These are phyloP conservation scores for Petrophora chlorosata DNA, from an alignment of 2,888 invertebrate species.

Conservation along the genomic window DNA sequence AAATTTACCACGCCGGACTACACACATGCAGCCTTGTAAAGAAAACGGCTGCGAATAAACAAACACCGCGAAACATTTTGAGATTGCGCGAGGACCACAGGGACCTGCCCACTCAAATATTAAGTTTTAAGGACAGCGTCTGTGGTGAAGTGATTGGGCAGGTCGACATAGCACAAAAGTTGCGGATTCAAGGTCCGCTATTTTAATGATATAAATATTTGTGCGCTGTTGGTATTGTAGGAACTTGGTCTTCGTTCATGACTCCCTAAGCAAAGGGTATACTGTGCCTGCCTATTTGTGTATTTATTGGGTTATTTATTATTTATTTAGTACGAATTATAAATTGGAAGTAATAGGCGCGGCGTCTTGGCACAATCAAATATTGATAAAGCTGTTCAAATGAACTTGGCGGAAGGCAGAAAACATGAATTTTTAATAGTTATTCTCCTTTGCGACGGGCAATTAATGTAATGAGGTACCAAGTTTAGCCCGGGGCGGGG, in stretches of 20 bases:
- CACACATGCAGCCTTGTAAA: constrained; percentile 57
- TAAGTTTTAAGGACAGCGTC: too few relatives aligned
- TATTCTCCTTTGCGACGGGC: constrained; percentile 67
- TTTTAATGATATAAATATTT: too few relatives aligned
- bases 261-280: too few relatives aligned
- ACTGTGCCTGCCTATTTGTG: too few relatives aligned
- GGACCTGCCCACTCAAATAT: constrained; percentile 72
- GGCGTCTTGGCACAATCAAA: constrained; percentile 73
- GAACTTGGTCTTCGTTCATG: too few relatives aligned
- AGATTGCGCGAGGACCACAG: constrained; percentile 57
- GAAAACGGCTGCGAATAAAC: constrained; percentile 64
- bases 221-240: too few relatives aligned
- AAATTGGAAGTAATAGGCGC: constrained; percentile 75
- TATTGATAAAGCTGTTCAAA: constrained; percentile 75
- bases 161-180: too few relatives aligned
- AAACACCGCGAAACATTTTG: constrained; percentile 49
- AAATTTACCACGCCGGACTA: constrained; percentile 27
- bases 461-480: constrained; percentile 75
- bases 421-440: constrained; percentile 79
- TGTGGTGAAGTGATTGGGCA: too few relatives aligned
- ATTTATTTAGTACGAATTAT: constrained; percentile 79
- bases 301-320: too few relatives aligned
- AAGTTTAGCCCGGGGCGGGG: constrained; percentile 55
- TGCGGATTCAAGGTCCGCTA: too few relatives aligned
- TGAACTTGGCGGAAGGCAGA: constrained; percentile 60